These are phyloP conservation scores for Drusus annulatus DNA, from an alignment of 1,140 invertebrate genomes.

Conservation along the genomic window DNA sequence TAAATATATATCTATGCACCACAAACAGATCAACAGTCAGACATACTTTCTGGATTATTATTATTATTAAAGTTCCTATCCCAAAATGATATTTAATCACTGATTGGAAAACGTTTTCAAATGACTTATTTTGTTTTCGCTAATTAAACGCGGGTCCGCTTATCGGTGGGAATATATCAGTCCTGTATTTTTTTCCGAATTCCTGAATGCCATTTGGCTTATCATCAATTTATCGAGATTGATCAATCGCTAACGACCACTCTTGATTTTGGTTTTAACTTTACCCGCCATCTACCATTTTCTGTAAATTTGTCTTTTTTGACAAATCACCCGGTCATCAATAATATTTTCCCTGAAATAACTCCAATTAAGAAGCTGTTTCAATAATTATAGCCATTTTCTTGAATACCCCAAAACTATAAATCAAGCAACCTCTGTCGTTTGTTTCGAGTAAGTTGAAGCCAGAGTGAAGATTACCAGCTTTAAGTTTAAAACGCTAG, in stretches of 20 bases:
- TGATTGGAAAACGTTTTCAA: too few species aligned
- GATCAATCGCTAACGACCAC: slow-evolving; percentile 10
- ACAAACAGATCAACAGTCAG: too few species aligned
- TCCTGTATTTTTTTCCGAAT: not conserved
- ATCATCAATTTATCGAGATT: slow-evolving; percentile 17
- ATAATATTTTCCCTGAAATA: slow-evolving; percentile 7
- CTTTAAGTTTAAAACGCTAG: slow-evolving; percentile 21
- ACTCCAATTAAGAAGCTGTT: slow-evolving; percentile 4
- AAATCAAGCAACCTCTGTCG: slow-evolving; percentile 14
- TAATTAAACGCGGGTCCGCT: too few species aligned
- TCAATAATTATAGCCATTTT: not conserved
- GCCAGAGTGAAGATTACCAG: slow-evolving; percentile 12
- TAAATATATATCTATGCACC: too few species aligned
- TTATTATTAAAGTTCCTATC: too few species aligned
- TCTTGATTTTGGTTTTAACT: slow-evolving; percentile 24
- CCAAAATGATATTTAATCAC: too few species aligned
- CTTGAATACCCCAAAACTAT: not conserved
- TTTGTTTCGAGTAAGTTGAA: slow-evolving; percentile 23
- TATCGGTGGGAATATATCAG: too few species aligned
- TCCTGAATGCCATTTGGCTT: slow-evolving; percentile 2
- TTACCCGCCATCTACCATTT: slow-evolving; percentile 5
- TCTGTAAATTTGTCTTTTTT: slow-evolving; percentile 12
- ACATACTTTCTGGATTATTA: too few species aligned
- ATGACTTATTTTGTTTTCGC: too few species aligned
- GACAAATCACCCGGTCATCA: slow-evolving; percentile 27